Evolutionary conservation across 2,113 vertebrate species (phyloP), one percentile per base, ranked within the genome.

Genomic region (Anguilla japonica): DNA sequence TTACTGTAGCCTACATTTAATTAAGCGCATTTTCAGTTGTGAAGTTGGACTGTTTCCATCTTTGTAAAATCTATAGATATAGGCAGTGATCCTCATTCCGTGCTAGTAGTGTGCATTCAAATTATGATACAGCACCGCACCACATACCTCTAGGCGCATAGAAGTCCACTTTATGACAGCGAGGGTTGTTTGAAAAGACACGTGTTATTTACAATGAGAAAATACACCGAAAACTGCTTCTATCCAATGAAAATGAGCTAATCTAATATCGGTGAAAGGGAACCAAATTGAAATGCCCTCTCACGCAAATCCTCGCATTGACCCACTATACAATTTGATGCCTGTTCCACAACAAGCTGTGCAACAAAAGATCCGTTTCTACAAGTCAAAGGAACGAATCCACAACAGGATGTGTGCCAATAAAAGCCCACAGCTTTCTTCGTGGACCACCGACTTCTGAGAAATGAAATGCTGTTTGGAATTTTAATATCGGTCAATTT

Each of bases 141-240:
- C 5, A 83, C 82, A 34, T 83, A 83, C 82, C 53, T 34, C 82
- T 53, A 14, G 50, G 82, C 53, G 29, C 82, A 6, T 83, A 83
- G 7, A 57, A 57, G 46, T 83, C 82, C 34, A 34, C 82, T 83
- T 57, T 29, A 83, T 60, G 29, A 83, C n/a, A 53, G 81, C n/a
- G 57, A 34, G 34, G 34, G 34, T 34, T 26, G 56, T 20, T 34
- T 34, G 29, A 60, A 40, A 34, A 83, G n/a, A 60, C 50, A 83
- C 53, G 46, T 56, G 56, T 83, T 43, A 75, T 75, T 75, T n/a
- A 53, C 81, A 83, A 53, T 18, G 29, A 60, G 50, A 41, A 81
- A 14, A 18, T 1, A 41, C 39, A 41, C 1, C 2, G 40, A 81
- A 81, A 26, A 41, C n/a, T n/a, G 5, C n/a, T 34, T 29, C n/a